Evolutionary conservation across 2,113 vertebrate genomes (phyloP).

Genomic region (Ptyas mucosa): DNA sequence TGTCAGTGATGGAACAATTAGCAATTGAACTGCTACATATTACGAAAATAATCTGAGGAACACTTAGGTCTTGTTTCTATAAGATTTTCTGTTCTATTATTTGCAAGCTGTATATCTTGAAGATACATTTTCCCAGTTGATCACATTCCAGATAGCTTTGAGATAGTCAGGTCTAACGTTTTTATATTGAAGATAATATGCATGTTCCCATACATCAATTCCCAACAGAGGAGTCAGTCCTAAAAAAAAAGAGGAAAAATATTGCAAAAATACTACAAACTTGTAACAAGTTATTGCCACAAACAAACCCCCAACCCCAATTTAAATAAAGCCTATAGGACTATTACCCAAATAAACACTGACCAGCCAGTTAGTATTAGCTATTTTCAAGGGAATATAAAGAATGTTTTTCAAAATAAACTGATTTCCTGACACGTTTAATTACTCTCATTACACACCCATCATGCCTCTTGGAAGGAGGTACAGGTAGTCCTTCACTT

Average conservation of each 20-base stretch:
- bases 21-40: constrained; percentile 22
- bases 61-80: constrained; percentile 15
- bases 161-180: constrained; percentile 96
- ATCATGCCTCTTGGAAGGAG: neutral
- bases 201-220: constrained; percentile 98
- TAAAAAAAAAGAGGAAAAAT: constrained; percentile 46
- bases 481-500: neutral
- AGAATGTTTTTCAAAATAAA: neutral
- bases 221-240: constrained; percentile 93
- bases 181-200: constrained; percentile 98
- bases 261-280: neutral
- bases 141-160: constrained; percentile 95
- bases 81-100: constrained; percentile 71
- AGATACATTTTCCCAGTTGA: constrained; percentile 92
- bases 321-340: neutral
- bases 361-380: neutral
- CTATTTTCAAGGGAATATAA: neutral
- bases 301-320: accelerated
- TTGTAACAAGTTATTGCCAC: neutral
- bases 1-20: constrained; percentile 41
- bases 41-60: constrained; percentile 46
- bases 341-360: neutral
- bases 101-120: constrained; percentile 81
- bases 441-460: neutral
- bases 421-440: neutral